Base-by-base conservation (phyloP, 1,140 invertebrate genomes). In the Trichoplusia ni region DNA sequence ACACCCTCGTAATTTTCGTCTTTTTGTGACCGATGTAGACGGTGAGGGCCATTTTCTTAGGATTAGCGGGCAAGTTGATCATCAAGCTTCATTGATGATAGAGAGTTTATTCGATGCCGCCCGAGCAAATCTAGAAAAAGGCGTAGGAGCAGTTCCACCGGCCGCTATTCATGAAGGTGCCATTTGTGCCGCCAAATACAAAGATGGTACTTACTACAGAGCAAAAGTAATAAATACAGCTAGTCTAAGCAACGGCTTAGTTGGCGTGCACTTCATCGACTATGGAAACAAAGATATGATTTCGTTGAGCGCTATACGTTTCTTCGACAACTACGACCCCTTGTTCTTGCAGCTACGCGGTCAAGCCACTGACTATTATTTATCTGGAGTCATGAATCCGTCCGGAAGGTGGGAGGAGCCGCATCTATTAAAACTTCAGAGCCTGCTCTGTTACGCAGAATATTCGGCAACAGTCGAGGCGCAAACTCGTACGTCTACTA, bases 191-290 rank as follows among this genome's bases (percentile, higher is more conserved):
- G 93, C 93, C 1, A 93, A 92, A 89, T 94, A 93, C 76, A 92
- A 92, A 81, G 93, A 94, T 79, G 92, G 92, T 19, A 89, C 84
- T 4, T 95, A 93, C 81, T 94, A 93, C 69, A 87, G 94, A 69
- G 93, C 93, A 1, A 92, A 91, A 81, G 89, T 95, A 47, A 86
- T 85, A 35, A 92, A 82, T 53, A 81, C 84, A 2, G 79, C 80
- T 5, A 81, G 90, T 62, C 53, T 91, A 9, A 63, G 81, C 1
- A 90, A 90, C 46, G 89, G 90, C 11, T 78, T 89, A 38, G 89
- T 94, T 11, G 80, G 92, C 63, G 92, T 95, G 2, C 92, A 93
- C 31, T 94, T 95, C 54, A 90, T 95, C 3, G 95, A 96, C 81
- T 95, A 94, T 77, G 95, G 95, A 56, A 94, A 94, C 62, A 87